Base-by-base conservation (phyloP, 1,140 invertebrate species). In the Platyura marginata region DNA sequence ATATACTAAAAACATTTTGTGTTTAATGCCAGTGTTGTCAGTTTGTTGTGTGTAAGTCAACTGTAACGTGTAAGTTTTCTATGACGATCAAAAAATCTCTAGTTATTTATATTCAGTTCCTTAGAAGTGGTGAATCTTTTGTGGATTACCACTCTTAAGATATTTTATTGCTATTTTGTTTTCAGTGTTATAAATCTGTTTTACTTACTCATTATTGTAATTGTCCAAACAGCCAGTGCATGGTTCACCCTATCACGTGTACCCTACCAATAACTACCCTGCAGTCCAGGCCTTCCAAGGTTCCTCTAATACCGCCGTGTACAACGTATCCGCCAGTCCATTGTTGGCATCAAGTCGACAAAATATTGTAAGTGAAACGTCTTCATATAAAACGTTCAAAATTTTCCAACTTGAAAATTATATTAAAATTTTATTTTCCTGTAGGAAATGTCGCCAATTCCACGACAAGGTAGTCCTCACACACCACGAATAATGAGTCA, bases 401-500 rank as follows among this genome's bases (percentile, higher is more conserved):
- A 13, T 29, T 29, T 29, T 29, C 13, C 25, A n/a, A n/a, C n/a
- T n/a, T n/a, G n/a, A n/a, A n/a, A n/a, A n/a, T n/a, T n/a, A n/a
- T n/a, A n/a, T n/a, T n/a, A n/a, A n/a, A 29, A 36, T 36, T 10
- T 36, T 10, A 18, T 5, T 36, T 36, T 36, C 34, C 2, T 40
- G 10, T 40, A 40, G 38, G 38, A 40, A 40, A 48, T 61, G 56
- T 62, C 63, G 23, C 57, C 52, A 8, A 49, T 66, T 43, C 51
- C 40, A 19, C 46, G 57, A 53, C 37, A 51, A 49, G 43, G 61
- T 21, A 53, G 56, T 43, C 67, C 65, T 19, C 64, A 67, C 5
- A 61, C 58, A 42, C 48, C 52, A 32, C 63, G 66, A 9, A 66
- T 60, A 47, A 67, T 53, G 1, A 61, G 65, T 13, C 50, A 71